These are phyloP conservation scores for Dipodomys merriami DNA, from an alignment of 2,113 vertebrate genomes.

Conservation along the genomic window DNA sequence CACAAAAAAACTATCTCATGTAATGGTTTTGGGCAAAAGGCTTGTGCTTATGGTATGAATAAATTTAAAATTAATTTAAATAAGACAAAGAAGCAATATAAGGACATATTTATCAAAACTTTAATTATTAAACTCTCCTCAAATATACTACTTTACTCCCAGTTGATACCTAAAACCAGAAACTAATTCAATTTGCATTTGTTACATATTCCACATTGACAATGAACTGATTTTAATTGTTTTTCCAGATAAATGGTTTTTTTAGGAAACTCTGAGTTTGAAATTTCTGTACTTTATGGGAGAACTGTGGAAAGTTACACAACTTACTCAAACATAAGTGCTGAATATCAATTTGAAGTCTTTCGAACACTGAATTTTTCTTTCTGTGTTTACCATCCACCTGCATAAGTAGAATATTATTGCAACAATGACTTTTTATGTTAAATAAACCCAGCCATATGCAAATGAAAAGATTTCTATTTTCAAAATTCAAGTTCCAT, in stretches of 20 bases:
- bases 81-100: conserved; percentile 32
- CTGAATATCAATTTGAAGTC: conserved; percentile 97
- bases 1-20: conserved; percentile 2
- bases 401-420: conserved; percentile 82
- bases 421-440: conserved; percentile 11
- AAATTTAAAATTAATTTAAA: conserved; percentile 50
- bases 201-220: not conserved
- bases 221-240: not conserved
- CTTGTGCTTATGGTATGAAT: not conserved
- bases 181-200: conserved; percentile 14
- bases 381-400: conserved; percentile 96
- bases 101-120: not conserved
- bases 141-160: conserved; percentile 12
- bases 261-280: too few relatives aligned
- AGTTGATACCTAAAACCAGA: conserved; percentile 1
- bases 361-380: conserved; percentile 89
- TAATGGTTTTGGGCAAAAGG: conserved; percentile 20
- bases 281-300: not conserved
- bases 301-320: conserved; percentile 6
- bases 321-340: conserved; percentile 95
- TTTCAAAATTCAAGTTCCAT: conserved; percentile 57
- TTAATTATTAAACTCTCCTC: not conserved
- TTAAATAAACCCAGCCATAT: conserved; percentile 14
- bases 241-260: not conserved
- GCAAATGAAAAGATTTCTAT: conserved; percentile 27